A percentile compares a stretch with the other conserved stretches of the same genome.
Evolutionary conservation across 2,888 invertebrate species (phyloP).

Genomic region (Apotomis capreana): DNA sequence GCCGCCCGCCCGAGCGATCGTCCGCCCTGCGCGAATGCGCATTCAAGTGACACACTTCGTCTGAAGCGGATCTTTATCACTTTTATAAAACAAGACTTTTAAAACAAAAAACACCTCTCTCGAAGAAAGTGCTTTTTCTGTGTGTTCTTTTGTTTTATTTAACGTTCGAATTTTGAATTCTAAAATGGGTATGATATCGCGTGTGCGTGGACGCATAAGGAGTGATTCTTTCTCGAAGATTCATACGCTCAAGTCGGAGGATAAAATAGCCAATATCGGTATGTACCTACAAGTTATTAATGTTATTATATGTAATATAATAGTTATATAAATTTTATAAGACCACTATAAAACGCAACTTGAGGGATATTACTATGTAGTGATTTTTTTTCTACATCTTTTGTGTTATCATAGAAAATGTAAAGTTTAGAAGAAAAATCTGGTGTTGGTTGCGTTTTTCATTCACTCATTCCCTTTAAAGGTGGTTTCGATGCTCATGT

Average conservation of each 20-base stretch:
- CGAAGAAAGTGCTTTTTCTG: constrained; percentile 12
- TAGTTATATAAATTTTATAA: too few species aligned
- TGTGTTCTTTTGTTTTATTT: constrained; percentile 31
- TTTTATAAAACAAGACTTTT: not conserved
- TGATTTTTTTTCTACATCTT: not conserved
- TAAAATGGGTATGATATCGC: constrained; percentile 88
- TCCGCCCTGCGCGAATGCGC: constrained; percentile 61
- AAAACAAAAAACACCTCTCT: constrained; percentile 1
- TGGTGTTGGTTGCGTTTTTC: not conserved
- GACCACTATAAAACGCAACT: too few species aligned
- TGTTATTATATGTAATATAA: not conserved
- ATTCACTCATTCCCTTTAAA: constrained; percentile 18
- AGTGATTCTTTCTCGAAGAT: constrained; percentile 85
- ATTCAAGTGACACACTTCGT: constrained; percentile 69
- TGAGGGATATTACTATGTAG: not conserved
- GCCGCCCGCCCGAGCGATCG: constrained; percentile 64
- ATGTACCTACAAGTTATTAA: constrained; percentile 50
- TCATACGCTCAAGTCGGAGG: constrained; percentile 84
- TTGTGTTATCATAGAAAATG: not conserved
- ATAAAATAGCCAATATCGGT: constrained; percentile 88
- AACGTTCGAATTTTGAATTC: constrained; percentile 43
- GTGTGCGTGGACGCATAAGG: constrained; percentile 86
- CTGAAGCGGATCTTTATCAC: constrained; percentile 54
- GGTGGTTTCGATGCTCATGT: not conserved
- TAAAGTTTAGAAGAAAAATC: not conserved